Conservation (phyloP, 2,888 invertebrate species). For the Anthophora plumipes region DNA sequence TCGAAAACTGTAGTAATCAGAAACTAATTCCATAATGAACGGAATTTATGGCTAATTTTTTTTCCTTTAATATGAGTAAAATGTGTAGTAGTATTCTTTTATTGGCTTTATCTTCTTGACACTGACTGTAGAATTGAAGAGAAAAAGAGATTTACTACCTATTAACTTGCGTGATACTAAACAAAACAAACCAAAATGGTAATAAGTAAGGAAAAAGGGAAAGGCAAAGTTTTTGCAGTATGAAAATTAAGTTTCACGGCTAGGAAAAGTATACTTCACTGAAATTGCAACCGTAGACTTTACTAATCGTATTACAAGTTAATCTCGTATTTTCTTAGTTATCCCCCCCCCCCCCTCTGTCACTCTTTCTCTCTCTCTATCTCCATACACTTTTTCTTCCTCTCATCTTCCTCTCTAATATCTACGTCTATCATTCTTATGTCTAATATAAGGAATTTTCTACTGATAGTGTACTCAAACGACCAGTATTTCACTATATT, state of each 20-base stretch:
- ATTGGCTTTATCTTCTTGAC: conserved; percentile 1
- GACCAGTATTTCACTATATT: conserved; percentile 65
- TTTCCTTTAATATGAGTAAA: background rate
- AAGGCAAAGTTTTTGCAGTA: conserved; percentile 4
- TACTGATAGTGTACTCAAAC: conserved; percentile 55
- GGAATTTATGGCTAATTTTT: too few relatives aligned
- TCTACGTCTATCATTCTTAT: conserved; percentile 38
- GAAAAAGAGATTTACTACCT: background rate
- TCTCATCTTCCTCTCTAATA: background rate
- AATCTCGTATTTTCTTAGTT: conserved; percentile 39
- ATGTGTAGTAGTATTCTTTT: background rate
- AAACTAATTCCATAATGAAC: background rate
- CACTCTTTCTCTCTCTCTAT: background rate
- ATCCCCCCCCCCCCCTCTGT: background rate
- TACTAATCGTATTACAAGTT: conserved; percentile 44
- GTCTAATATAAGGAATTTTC: conserved; percentile 55
- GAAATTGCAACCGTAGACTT: conserved; percentile 57
- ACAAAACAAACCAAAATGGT: background rate
- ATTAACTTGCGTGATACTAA: conserved; percentile 7
- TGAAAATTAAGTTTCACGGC: conserved; percentile 14
- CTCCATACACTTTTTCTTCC: background rate
- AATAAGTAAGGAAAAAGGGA: too few relatives aligned
- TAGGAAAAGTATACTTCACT: conserved; percentile 39
- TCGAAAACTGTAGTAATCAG: background rate
- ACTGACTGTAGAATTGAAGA: conserved; percentile 7